Conservation (phyloP, 2,797 vertebrate genomes). For the Clamator glandarius region DNA sequence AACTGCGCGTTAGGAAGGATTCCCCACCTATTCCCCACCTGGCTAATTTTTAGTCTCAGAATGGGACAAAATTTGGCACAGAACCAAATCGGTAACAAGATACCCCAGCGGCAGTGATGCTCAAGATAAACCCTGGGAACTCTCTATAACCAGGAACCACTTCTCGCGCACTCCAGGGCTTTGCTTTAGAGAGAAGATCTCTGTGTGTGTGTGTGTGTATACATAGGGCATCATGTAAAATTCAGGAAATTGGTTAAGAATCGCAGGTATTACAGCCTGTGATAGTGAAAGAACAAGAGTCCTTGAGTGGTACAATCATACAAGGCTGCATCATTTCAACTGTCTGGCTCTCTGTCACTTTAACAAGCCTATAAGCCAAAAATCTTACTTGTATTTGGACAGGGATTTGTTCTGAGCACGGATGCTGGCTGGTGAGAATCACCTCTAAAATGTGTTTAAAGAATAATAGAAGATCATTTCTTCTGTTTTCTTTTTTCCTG, state of each 20-base stretch:
- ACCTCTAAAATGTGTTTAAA: not conserved
- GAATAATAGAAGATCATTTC: not conserved
- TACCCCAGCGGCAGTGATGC: not conserved
- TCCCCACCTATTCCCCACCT: not conserved
- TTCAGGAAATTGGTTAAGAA: not conserved
- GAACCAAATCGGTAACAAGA: not conserved
- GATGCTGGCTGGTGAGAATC: not conserved
- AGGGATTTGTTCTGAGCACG: not conserved
- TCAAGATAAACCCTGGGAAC: not conserved
- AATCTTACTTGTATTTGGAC: not conserved
- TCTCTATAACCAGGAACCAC: not conserved
- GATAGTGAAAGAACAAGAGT: not conserved
- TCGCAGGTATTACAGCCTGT: not conserved
- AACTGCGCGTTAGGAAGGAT: not conserved
- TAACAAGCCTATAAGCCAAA: not conserved
- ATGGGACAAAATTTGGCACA: not conserved
- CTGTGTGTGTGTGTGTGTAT: not conserved
- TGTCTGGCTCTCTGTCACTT: not conserved
- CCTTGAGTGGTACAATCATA: not conserved
- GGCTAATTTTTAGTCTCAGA: not conserved
- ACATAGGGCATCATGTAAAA: not conserved
- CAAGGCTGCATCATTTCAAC: not conserved
- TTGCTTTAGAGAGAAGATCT: not conserved
- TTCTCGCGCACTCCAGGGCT: not conserved
- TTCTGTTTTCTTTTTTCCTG: not conserved